Base-by-base conservation (phyloP, 2,797 vertebrate species). In the Scarus forsteni region DNA sequence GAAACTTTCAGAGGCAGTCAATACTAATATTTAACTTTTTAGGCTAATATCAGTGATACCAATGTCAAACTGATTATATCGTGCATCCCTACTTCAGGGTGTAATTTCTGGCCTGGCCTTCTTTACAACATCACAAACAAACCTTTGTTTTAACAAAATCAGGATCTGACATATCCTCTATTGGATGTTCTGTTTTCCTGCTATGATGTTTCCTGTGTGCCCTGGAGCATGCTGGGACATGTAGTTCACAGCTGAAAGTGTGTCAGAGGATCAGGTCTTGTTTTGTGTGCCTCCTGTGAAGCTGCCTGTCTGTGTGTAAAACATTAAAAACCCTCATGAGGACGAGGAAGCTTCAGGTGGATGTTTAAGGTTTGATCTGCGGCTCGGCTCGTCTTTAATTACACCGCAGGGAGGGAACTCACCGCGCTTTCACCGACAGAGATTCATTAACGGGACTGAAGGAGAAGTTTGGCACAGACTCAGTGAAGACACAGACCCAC, bases 351-450 rank as follows among this genome's bases (percentile, higher is more conserved):
- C 73, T 80, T 76, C 63, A 60, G 62, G 56, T 68, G 70, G 77
- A 85, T 77, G 84, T 75, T 27, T 77, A 65, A 57, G 39, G 53
- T 85, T 81, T 86, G 85, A 90, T 87, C 84, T 76, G 67, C 69
- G 60, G 79, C 74, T 69, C 63, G 80, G 70, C 63, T 74, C 18
- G 63, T 45, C 63, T 74, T 78, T 89, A 89, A 92, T 90, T 75
- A 89, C 52, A 65, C 86, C 91, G 85, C 42, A 5, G 85, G 86
- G 87, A 92, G 70, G 70, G 51, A 80, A 87, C 74, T 81, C 50
- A 75, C 72, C 70, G 72, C 72, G 65, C 79, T 55, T 66, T 53
- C 64, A 45, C 72, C 15, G 68, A 60, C 48, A 42, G 18, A 58
- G 67, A 60, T 78, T 81, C 70, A 70, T 85, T 73, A 77, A 57